phyloP scores from a whole-genome alignment of 2,113 vertebrate species.

The Heterocephalus glaber region DNA sequence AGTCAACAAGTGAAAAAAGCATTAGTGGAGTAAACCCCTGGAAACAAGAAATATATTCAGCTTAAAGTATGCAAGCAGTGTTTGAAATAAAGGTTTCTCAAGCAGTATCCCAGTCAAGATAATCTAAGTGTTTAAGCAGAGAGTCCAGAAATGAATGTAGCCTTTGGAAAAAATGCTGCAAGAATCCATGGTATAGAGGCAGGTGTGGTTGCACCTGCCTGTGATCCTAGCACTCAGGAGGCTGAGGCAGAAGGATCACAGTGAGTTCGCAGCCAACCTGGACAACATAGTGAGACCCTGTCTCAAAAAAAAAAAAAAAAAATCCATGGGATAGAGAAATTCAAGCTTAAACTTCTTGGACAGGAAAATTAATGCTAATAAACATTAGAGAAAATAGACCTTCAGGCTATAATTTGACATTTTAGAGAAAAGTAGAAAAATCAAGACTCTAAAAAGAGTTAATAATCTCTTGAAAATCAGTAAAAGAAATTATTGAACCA shows the following conservation, averaged over 20 bases:
- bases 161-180: background rate
- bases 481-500: background rate
- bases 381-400: background rate
- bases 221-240: background rate
- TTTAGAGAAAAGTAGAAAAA: background rate
- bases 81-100: background rate
- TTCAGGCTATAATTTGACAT: background rate
- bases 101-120: background rate
- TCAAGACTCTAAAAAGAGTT: background rate
- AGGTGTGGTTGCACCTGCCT: background rate
- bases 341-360: background rate
- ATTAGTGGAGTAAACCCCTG: slow-evolving; percentile 37
- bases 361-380: slow-evolving; percentile 34
- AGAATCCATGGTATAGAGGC: background rate
- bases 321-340: background rate
- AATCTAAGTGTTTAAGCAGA: background rate
- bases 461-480: background rate
- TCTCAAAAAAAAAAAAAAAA: background rate
- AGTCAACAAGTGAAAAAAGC: slow-evolving; percentile 2
- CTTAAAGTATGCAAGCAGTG: background rate
- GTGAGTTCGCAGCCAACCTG: background rate
- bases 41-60: slow-evolving; percentile 33
- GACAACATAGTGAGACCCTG: background rate
- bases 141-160: background rate
- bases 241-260: background rate